phyloP scores from a whole-genome alignment of 1,140 invertebrate species.

The Leucophenga varia region DNA sequence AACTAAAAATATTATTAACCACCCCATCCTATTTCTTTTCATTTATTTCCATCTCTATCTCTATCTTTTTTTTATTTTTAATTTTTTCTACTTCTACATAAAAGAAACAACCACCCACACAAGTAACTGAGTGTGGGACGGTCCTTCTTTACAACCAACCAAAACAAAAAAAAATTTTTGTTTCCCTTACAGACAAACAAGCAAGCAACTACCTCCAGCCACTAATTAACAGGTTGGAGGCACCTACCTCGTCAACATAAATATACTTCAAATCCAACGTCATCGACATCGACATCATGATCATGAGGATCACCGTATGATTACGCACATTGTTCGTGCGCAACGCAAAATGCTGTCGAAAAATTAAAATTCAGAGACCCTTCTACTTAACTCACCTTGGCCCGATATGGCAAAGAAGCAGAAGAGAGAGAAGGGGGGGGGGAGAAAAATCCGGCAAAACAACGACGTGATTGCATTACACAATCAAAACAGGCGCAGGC shows the following conservation, averaged over 20 bases:
- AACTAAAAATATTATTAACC: too few relatives aligned
- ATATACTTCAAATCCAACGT: neutral
- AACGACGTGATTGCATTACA: conserved; percentile 55
- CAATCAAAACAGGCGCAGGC: conserved; percentile 44
- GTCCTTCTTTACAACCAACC: too few relatives aligned
- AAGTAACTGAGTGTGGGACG: too few relatives aligned
- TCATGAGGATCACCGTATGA: conserved; percentile 56
- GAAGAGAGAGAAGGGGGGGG: too few relatives aligned
- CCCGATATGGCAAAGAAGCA: too few relatives aligned
- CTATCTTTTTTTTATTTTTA: too few relatives aligned
- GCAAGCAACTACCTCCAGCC: conserved; percentile 17
- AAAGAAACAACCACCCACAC: too few relatives aligned
- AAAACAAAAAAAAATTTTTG: conserved; percentile 29
- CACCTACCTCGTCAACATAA: conserved; percentile 17
- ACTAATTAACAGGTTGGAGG: conserved; percentile 17
- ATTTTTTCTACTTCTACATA: too few relatives aligned
- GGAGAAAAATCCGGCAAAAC: conserved; percentile 38
- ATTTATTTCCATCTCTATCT: too few relatives aligned
- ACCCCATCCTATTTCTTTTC: too few relatives aligned
- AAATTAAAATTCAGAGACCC: conserved; percentile 54
- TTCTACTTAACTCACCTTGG: too few relatives aligned
- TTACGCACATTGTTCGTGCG: conserved; percentile 55
- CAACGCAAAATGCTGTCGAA: conserved; percentile 51
- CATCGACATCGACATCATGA: conserved; percentile 23
- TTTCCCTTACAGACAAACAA: too few relatives aligned